Evolutionary conservation across 1,140 invertebrate species (phyloP).

Genomic region (Leguminivora glycinivorella): DNA sequence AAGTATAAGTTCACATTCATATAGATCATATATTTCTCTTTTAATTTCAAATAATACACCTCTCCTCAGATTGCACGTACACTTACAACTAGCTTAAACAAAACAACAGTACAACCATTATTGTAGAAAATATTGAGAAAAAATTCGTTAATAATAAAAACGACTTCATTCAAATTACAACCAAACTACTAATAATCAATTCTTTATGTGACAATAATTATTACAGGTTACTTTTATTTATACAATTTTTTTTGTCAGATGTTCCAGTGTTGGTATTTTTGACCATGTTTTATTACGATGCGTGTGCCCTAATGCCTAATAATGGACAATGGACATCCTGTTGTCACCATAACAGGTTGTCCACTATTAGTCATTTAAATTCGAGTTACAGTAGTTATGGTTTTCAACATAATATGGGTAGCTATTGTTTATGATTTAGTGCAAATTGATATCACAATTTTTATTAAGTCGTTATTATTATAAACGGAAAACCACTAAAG

Average conservation of each 20-base stretch:
- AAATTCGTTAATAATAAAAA: neutral
- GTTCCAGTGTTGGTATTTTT: too few relatives aligned
- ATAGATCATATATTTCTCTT: slow-evolving; percentile 27
- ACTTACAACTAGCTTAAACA: slow-evolving; percentile 24
- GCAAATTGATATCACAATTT: neutral
- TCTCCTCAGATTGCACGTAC: slow-evolving; percentile 16
- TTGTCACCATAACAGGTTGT: too few relatives aligned
- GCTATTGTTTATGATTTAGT: neutral
- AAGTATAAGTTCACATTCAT: slow-evolving; percentile 14
- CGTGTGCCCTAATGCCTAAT: too few relatives aligned
- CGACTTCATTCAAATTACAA: neutral
- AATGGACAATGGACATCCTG: too few relatives aligned
- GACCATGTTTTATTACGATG: too few relatives aligned
- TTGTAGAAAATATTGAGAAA: neutral
- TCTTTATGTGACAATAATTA: too few relatives aligned
- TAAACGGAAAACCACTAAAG: neutral
- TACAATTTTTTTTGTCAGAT: too few relatives aligned
- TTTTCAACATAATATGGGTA: neutral
- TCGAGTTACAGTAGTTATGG: too few relatives aligned
- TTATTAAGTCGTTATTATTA: neutral
- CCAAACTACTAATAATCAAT: neutral
- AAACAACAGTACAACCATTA: slow-evolving; percentile 22
- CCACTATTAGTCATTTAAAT: too few relatives aligned
- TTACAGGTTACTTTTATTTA: too few relatives aligned
- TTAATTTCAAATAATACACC: slow-evolving; percentile 27